Percentiles rank a stretch among this genome's conserved stretches.
Evolutionary conservation across 2,113 vertebrate genomes (phyloP).

Genomic region (Eptesicus fuscus): DNA sequence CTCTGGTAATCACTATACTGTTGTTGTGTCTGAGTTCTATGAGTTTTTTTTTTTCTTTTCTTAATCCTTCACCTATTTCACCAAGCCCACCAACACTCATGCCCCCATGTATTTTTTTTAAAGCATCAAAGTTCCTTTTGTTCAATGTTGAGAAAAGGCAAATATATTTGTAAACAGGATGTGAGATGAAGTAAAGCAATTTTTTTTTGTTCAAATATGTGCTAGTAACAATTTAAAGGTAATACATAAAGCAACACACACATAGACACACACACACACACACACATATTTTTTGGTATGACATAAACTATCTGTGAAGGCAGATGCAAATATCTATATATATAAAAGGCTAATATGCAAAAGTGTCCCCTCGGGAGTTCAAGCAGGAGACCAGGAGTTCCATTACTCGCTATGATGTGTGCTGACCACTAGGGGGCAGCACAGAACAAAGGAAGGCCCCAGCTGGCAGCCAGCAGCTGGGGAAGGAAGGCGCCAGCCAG

Average conservation of each 20-base stretch:
- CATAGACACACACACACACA: neutral
- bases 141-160: neutral
- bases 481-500: too few species aligned
- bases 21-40: neutral
- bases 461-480: too few species aligned
- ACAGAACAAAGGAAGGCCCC: too few species aligned
- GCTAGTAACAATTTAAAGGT: neutral
- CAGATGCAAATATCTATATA: neutral
- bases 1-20: neutral
- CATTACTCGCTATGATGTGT: too few species aligned
- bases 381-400: too few species aligned
- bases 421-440: too few species aligned
- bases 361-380: too few species aligned
- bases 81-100: neutral
- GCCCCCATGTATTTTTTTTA: neutral
- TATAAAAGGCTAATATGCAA: too few species aligned
- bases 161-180: neutral
- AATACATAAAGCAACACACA: slow-evolving; percentile 20
- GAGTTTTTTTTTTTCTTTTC: neutral
- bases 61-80: neutral
- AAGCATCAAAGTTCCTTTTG: neutral
- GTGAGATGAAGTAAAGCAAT: neutral
- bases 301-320: neutral
- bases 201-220: neutral
- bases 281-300: neutral